These are phyloP conservation scores for Palythoa caribaeorum DNA, from an alignment of 92 coral and sea anemone genomes.

Conservation along the genomic window DNA sequence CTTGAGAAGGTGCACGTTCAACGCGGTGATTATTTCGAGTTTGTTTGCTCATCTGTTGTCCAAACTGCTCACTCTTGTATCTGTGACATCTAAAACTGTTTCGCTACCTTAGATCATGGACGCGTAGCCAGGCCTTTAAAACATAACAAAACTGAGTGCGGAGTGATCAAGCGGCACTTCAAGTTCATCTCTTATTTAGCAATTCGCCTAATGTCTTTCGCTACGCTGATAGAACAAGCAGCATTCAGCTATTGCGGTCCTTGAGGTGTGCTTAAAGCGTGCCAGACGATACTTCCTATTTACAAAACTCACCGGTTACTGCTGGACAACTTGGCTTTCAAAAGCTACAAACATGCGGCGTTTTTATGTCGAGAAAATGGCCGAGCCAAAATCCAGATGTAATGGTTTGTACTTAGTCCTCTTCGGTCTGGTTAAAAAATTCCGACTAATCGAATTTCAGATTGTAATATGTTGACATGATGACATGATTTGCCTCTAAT, in stretches of 20 bases:
- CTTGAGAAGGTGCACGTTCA: constrained; percentile 9
- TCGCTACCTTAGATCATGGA: constrained; percentile 7
- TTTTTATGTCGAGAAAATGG: constrained; percentile 22
- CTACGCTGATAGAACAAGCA: constrained; percentile 16
- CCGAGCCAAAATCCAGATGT: constrained; percentile 41
- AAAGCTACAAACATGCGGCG: neutral
- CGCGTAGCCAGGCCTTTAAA: constrained; percentile 5
- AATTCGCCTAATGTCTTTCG: constrained; percentile 25
- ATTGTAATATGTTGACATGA: constrained; percentile 67
- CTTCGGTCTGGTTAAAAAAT: constrained; percentile 37
- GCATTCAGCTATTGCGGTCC: neutral
- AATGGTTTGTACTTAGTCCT: constrained; percentile 47
- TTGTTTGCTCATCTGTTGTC: constrained; percentile 25
- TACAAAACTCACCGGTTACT: constrained; percentile 17
- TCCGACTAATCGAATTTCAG: constrained; percentile 83
- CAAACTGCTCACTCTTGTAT: constrained; percentile 2
- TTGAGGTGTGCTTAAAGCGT: constrained; percentile 16
- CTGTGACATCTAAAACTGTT: constrained; percentile 32
- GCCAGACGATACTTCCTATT: constrained; percentile 26
- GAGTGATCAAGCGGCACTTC: constrained; percentile 23
- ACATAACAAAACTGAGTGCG: neutral
- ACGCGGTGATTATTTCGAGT: neutral
- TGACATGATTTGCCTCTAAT: constrained; percentile 87
- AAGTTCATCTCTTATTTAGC: constrained; percentile 31
- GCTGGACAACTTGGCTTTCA: neutral